Conservation (phyloP, 2,113 vertebrate species). For the Aegypius monachus region DNA sequence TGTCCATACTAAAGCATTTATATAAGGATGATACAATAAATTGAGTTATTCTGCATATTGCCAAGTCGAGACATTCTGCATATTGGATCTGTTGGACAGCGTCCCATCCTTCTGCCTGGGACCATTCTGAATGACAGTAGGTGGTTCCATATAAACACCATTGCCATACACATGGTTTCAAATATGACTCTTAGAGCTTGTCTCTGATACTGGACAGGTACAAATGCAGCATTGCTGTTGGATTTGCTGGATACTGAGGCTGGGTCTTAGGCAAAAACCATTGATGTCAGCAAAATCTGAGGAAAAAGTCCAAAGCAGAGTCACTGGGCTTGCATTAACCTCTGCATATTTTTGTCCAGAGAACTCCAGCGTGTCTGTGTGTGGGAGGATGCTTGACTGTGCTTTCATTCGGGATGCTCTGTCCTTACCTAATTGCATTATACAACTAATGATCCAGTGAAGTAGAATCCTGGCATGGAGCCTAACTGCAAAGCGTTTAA, state of each 20-base stretch:
- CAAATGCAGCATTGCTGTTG: neutral
- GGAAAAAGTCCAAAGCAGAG: neutral
- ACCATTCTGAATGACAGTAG: neutral
- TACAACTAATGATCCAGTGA: neutral
- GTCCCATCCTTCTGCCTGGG: neutral
- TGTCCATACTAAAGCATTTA: neutral
- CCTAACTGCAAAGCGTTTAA: neutral
- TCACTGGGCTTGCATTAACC: neutral
- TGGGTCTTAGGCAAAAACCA: neutral
- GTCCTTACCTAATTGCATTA: neutral
- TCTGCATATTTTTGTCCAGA: neutral
- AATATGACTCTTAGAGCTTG: neutral
- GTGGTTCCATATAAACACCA: neutral
- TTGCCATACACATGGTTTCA: neutral
- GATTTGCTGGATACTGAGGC: neutral
- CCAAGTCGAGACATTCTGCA: neutral
- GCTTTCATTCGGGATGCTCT: neutral
- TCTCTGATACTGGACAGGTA: neutral
- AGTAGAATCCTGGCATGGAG: neutral
- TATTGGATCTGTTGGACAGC: neutral
- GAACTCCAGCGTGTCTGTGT: neutral
- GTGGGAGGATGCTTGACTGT: neutral
- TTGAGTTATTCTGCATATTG: neutral
- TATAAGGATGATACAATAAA: neutral
- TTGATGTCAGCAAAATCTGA: neutral